phyloP scores from a whole-genome alignment of 2,888 invertebrate genomes.

The Prosopocoilus inquinatus region DNA sequence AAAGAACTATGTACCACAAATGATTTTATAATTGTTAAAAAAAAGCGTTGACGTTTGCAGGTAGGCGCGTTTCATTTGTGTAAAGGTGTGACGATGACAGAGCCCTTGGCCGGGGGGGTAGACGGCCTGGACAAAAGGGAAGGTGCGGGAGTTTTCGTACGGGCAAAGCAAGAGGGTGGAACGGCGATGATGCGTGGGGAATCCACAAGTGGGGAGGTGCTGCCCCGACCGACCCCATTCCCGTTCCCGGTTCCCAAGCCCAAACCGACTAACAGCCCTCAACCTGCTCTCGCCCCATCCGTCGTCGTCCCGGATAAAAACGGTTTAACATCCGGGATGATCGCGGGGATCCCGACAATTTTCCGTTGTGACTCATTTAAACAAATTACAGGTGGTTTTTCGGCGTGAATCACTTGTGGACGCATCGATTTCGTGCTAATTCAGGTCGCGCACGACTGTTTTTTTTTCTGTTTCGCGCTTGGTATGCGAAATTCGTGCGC shows the following conservation, averaged over 20 bases:
- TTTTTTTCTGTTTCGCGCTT: too few relatives aligned
- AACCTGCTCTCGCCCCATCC: slow-evolving; percentile 5
- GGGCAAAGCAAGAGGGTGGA: slow-evolving; percentile 25
- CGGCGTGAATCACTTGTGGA: slow-evolving; percentile 3
- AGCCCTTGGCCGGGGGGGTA: neutral
- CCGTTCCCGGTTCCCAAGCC: neutral
- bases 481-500: too few relatives aligned
- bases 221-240: slow-evolving; percentile 5
- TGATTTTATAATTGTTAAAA: too few relatives aligned
- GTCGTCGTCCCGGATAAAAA: slow-evolving; percentile 5
- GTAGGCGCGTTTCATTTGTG: too few relatives aligned
- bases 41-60: too few relatives aligned
- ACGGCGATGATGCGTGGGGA: slow-evolving; percentile 34
- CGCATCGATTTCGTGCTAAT: neutral
- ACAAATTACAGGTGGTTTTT: slow-evolving; percentile 13
- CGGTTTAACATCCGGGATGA: slow-evolving; percentile 9
- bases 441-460: too few relatives aligned
- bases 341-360: slow-evolving; percentile 1
- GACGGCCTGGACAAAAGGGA: neutral
- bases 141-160: slow-evolving; percentile 15
- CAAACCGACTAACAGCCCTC: slow-evolving; percentile 7
- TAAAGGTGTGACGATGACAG: too few relatives aligned
- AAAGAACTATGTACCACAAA: too few relatives aligned
- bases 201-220: slow-evolving; percentile 34
- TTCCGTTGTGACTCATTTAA: slow-evolving; percentile 10